A percentile compares a stretch with the other conserved stretches of the same genome.
phyloP scores from a whole-genome alignment of 2,888 invertebrate genomes.

The Alviniconcha strummeri region DNA sequence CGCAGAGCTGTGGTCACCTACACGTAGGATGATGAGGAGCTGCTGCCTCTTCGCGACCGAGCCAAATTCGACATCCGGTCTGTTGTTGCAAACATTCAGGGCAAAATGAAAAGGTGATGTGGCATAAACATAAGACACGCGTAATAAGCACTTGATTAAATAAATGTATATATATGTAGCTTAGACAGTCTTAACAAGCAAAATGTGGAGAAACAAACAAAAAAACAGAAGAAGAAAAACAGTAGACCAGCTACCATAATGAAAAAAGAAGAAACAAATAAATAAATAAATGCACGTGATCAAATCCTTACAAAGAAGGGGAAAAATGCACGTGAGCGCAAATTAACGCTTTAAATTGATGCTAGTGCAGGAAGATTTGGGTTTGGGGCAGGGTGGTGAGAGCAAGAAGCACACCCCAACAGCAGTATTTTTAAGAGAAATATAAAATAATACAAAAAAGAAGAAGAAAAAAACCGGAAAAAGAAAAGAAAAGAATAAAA shows the following conservation, averaged over 20 bases:
- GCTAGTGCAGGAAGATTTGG: too few species aligned
- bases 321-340: background rate
- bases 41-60: constrained; percentile 33
- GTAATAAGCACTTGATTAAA: background rate
- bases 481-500: too few species aligned
- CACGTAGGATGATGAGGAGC: constrained; percentile 13
- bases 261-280: background rate
- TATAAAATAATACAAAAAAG: too few species aligned
- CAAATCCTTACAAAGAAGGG: background rate
- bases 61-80: constrained; percentile 41
- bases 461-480: too few species aligned
- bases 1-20: constrained; percentile 18
- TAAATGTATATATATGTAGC: background rate
- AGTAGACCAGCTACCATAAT: background rate
- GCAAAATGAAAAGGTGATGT: background rate
- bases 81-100: constrained; percentile 10
- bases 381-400: too few species aligned
- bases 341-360: too few species aligned
- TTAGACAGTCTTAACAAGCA: background rate
- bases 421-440: too few species aligned
- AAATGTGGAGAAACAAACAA: background rate
- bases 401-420: too few species aligned
- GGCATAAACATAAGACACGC: background rate
- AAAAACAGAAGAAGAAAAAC: background rate
- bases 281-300: background rate